Evolutionary conservation across 2,797 vertebrate species (phyloP), one percentile per base, ranked within the genome.

Genomic region (Gouania willdenowi): DNA sequence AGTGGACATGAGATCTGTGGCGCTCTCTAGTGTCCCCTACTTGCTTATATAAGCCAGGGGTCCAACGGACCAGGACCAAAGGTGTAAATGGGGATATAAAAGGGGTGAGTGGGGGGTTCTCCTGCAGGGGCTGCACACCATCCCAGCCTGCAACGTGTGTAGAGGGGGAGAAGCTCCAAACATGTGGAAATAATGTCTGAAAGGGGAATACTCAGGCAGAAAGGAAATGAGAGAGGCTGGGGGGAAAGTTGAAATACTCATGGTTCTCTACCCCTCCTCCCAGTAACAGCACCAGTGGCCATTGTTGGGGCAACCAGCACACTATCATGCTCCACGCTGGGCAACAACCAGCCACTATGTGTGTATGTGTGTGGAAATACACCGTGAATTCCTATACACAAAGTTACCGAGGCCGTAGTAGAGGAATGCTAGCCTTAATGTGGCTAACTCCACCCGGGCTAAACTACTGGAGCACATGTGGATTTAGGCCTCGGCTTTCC

Each of bases 11-110:
- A 42, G 56, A 69, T 65, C 71, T 81, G 81, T 86, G 84, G 84
- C 85, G 84, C 84, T 79, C 84, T 86, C 86, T 85, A 86, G 87
- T 85, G 83, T 82, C 79, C 70, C 79, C 66, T 17, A 54, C 47
- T 76, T 72, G 37, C 65, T 81, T 62, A 69, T 66, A 81, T 75
- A 66, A 79, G 82, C 29, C 73, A 34, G 3, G 17, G 52, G 42
- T 69, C 43, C 68, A 61, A 63, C 66, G 65, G 41, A 51, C 45
- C 73, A 12, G 45, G 5, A 71, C 43, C 59, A 46, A 62, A 79
- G 57, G 58, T 4, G n/a, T 3, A 40, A 52, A 10, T 6, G 25
- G 15, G 8, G 24, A 52, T 19, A 44, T 40, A 42, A 29, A 23
- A 21, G 15, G 8, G 8, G 17, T 48, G 43, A 27, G 20, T 20